phyloP scores from a whole-genome alignment of 2,888 invertebrate species.

The Lasiommata megera region DNA sequence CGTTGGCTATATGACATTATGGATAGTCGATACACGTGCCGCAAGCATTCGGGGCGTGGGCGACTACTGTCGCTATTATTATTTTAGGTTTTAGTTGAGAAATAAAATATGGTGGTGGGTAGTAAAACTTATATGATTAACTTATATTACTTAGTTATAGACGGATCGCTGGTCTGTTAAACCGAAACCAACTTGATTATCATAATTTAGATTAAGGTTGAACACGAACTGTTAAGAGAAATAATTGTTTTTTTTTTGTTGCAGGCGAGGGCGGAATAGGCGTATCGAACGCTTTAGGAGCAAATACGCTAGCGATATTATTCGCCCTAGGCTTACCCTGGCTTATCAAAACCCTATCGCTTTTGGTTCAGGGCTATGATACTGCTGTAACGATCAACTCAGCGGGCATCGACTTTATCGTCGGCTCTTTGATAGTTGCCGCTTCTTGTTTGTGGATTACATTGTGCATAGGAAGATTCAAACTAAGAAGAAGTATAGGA shows the following conservation, averaged over 20 bases:
- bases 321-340: slow-evolving; percentile 92
- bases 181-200: too few species aligned
- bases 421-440: slow-evolving; percentile 88
- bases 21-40: too few species aligned
- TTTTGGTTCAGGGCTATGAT: slow-evolving; percentile 64
- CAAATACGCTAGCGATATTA: slow-evolving; percentile 91
- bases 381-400: slow-evolving; percentile 86
- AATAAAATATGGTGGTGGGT: too few species aligned
- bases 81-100: too few species aligned
- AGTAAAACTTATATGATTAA: too few species aligned
- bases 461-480: slow-evolving; percentile 86
- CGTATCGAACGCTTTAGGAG: slow-evolving; percentile 92
- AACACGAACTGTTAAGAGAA: too few species aligned
- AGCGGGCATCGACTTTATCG: slow-evolving; percentile 90
- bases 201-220: too few species aligned
- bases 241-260: slow-evolving; percentile 37
- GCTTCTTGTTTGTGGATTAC: slow-evolving; percentile 86
- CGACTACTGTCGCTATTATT: too few species aligned
- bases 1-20: too few species aligned
- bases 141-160: too few species aligned
- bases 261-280: slow-evolving; percentile 92
- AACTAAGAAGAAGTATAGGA: slow-evolving; percentile 86
- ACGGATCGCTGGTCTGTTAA: too few species aligned
- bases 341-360: slow-evolving; percentile 87
- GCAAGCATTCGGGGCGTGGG: too few species aligned